Evolutionary conservation across 2,113 vertebrate species (phyloP), one percentile per base, ranked within the genome.

Genomic region (Lipotes vexillifer): DNA sequence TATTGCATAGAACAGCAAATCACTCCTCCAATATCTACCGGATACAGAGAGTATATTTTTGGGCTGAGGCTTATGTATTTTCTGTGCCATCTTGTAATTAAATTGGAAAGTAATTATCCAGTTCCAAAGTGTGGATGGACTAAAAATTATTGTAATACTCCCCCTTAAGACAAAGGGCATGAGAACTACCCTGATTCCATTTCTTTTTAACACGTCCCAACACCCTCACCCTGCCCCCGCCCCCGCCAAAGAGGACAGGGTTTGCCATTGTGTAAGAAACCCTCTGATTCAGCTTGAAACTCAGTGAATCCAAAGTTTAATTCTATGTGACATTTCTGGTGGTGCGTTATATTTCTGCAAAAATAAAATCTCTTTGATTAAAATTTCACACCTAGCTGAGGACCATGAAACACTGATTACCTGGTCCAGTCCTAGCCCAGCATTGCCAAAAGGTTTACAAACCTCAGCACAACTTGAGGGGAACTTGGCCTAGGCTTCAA

Each of bases 381-480:
- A 98, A 98, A 97, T 97, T 98, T 98, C 98, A 98, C 97, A 97
- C 98, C 97, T 97, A 96, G 94, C 96, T 63, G 90, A 98, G 88
- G 92, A 95, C 95, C 97, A 96, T 93, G 94, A 97, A 96, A 96
- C 46, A 0, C 95, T 98, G 98, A 97, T 97, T 97, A 93, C 81
- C 96, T 97, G 95, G 96, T 96, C 92, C 96, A 97, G 83, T 80
- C 84, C 74, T 96, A 93, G 92, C 6, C 90, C 80, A 80, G 90
- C 83, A 88, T 80, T 97, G 98, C 96, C 97, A 97, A 96, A 97
- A 98, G 71, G 90, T 97, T 98, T 97, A 96, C 61, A 98, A 98
- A 97, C 97, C 97, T 97, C 97, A 98, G 71, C 41, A 96, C 97
- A 98, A 98, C 98, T 98, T 98, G 98, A 98, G 97, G 96, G 97